phyloP scores from a whole-genome alignment of 1,140 invertebrate genomes.

The Copidosoma floridanum region DNA sequence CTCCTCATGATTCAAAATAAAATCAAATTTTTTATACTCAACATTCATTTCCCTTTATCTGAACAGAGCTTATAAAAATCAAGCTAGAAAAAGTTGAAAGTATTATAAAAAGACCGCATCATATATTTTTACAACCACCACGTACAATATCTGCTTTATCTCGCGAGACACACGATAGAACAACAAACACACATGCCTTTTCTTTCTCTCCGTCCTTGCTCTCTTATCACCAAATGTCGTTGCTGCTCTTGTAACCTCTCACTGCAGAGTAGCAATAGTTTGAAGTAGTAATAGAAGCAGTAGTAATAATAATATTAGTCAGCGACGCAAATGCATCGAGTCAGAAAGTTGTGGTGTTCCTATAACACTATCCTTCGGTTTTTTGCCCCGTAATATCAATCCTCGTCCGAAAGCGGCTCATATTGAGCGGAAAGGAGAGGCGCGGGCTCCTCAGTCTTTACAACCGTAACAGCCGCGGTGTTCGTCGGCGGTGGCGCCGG shows the following conservation, averaged over 20 bases:
- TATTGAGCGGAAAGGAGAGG: constrained; percentile 81
- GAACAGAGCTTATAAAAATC: neutral
- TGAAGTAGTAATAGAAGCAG: neutral
- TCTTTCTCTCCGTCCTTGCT: neutral
- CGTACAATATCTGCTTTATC: constrained; percentile 20
- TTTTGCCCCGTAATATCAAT: constrained; percentile 56
- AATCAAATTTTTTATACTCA: neutral
- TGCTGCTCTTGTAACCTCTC: too few species aligned
- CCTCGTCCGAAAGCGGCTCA: constrained; percentile 84
- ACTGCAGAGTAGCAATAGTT: too few species aligned
- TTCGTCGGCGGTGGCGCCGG: constrained; percentile 53
- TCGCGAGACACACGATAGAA: constrained; percentile 5
- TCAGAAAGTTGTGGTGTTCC: neutral
- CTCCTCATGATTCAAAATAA: neutral
- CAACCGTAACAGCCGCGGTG: constrained; percentile 44
- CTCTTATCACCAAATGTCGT: neutral
- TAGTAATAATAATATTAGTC: too few species aligned
- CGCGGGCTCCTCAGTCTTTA: constrained; percentile 67
- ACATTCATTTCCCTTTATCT: neutral
- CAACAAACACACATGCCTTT: too few species aligned
- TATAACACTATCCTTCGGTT: neutral
- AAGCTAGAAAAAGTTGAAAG: constrained; percentile 3
- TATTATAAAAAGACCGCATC: constrained; percentile 4
- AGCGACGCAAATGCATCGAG: neutral
- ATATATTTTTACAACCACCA: constrained; percentile 20